Percentiles rank a stretch among this genome's conserved stretches.
Conservation (phyloP, 2,888 invertebrate genomes). For the Acheta domesticus region DNA sequence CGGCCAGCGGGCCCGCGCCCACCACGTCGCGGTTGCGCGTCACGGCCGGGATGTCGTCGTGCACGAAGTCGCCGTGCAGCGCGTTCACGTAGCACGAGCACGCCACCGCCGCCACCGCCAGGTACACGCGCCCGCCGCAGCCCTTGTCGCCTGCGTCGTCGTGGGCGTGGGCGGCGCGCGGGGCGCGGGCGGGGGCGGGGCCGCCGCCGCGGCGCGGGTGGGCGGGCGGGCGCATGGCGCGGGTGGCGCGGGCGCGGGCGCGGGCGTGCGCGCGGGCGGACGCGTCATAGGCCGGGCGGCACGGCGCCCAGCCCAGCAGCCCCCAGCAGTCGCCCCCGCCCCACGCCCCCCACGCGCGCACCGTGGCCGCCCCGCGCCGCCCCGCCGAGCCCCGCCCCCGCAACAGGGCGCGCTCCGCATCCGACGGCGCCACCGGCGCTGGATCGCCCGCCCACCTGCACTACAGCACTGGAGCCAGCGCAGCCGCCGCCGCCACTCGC, state of each 20-base stretch:
- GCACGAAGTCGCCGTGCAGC: conserved; percentile 76
- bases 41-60: conserved; percentile 83
- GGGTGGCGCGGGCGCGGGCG: conserved; percentile 52
- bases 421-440: too few species aligned
- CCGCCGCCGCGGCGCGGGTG: conserved; percentile 76
- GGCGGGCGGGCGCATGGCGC: conserved; percentile 64
- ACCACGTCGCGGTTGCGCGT: conserved; percentile 77
- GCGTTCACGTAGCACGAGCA: conserved; percentile 70
- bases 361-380: conserved; percentile 2
- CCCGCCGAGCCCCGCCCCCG: neutral
- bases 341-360: neutral
- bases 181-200: conserved; percentile 85
- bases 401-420: too few species aligned
- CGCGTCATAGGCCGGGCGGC: neutral
- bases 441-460: too few species aligned
- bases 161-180: conserved; percentile 74
- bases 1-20: conserved; percentile 59
- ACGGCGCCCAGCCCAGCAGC: conserved; percentile 18
- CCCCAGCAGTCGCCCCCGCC: conserved; percentile 18
- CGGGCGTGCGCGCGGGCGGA: neutral
- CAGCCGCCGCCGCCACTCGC: neutral
- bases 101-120: conserved; percentile 63
- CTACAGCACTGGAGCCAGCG: neutral
- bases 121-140: conserved; percentile 46
- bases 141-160: conserved; percentile 68